Conservation (phyloP, 1,140 invertebrate species). For the Drosophila athabasca region DNA sequence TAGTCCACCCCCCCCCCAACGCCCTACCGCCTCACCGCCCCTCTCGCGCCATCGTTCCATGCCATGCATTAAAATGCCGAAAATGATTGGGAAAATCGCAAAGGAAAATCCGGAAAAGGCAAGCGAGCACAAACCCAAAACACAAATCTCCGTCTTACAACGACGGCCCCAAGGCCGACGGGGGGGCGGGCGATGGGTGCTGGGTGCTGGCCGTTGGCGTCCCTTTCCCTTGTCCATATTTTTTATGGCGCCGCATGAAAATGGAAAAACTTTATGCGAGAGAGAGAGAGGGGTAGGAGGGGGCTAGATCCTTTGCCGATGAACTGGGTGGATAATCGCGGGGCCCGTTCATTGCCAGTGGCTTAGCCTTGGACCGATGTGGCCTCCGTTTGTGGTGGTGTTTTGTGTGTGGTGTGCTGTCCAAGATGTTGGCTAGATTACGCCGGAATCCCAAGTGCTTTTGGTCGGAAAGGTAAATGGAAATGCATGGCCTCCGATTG, state of each 20-base stretch:
- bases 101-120: conserved; percentile 49
- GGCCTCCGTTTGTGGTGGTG: conserved; percentile 9
- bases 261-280: conserved; percentile 73
- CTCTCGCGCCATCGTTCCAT: conserved; percentile 3
- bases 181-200: background rate
- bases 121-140: conserved; percentile 2
- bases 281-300: no score
- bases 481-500: conserved; percentile 31
- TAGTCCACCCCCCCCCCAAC: background rate
- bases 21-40: background rate
- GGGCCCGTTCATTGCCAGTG: conserved; percentile 42
- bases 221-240: conserved; percentile 70
- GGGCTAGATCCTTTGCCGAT: conserved; percentile 31
- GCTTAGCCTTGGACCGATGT: conserved; percentile 48
- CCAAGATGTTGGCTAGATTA: conserved; percentile 40
- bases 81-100: conserved; percentile 73
- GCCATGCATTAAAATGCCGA: conserved; percentile 59
- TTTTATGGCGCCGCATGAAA: conserved; percentile 37
- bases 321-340: conserved; percentile 71
- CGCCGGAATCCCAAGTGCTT: conserved; percentile 6
- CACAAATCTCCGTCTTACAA: conserved; percentile 30
- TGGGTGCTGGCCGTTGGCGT: background rate
- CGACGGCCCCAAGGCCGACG: conserved; percentile 19
- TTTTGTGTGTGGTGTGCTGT: background rate
- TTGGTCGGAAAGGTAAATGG: conserved; percentile 36